Evolutionary conservation across 1,140 invertebrate genomes (phyloP), one percentile per base, ranked within the genome.

Genomic region (Scaptodrosophila lebanonensis): DNA sequence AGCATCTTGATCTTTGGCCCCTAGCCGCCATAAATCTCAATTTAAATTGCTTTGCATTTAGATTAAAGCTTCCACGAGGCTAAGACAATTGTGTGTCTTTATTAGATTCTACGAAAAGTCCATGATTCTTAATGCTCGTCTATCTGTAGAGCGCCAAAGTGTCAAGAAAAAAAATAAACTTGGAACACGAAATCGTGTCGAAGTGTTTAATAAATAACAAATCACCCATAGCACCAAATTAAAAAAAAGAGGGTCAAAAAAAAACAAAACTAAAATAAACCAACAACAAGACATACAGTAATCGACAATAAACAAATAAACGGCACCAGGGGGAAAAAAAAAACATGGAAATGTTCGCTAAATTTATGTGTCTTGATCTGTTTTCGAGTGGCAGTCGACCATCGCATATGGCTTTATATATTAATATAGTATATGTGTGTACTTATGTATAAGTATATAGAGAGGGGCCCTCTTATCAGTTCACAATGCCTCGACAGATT

Each of bases 31-130:
- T 77, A 77, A 77, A 77, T 77, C 66, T 69, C 22, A 52, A 36
- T 66, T 82, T 77, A 79, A 77, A 77, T 77, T 72, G 65, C 64
- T 50, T 56, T 65, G 30, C 47, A 64, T 65, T 67, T 33, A 77
- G 73, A 77, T 77, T 77, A 77, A 47, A 12, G 56, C 39, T 45
- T 12, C 29, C 20, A 18, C 58, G 57, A 53, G 32, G 9, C 16
- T 29, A 5, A 11, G 43, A 50, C 57, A 65, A 61, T 75, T 75
- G 60, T 69, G 50, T 75, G 33, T 53, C 52, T 38, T 43, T 20
- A 18, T 42, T 72, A 60, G 20, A 60, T 40, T 36, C 38, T 20
- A 52, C 20, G n/a, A 39, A 15, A n/a, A n/a, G n/a, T n/a, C n/a
- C n/a, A n/a, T n/a, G n/a, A n/a, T n/a, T n/a, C n/a, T 47, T 45